These are phyloP conservation scores for Cepaea nemoralis DNA, from an alignment of 1,140 invertebrate species.

Conservation along the genomic window DNA sequence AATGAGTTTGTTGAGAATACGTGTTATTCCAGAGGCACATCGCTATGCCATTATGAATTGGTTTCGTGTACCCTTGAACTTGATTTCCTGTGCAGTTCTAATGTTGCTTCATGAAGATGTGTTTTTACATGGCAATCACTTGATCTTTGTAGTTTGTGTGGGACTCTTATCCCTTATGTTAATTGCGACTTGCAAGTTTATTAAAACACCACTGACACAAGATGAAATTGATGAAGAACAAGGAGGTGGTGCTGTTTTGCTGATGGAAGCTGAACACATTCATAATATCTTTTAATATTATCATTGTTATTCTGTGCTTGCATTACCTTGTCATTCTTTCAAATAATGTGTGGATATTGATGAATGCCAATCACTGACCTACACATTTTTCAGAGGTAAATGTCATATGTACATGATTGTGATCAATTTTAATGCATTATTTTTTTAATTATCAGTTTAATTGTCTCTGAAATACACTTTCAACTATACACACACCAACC, in stretches of 20 bases:
- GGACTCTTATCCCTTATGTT: slow-evolving; percentile 64
- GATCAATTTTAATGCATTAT: no score
- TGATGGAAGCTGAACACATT: slow-evolving; percentile 64
- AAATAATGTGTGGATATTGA: no score
- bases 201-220: slow-evolving; percentile 57
- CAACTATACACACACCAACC: no score
- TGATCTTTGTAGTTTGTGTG: slow-evolving; percentile 73
- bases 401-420: no score
- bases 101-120: slow-evolving; percentile 74
- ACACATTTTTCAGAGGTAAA: no score
- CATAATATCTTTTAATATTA: slow-evolving; percentile 66
- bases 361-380: no score
- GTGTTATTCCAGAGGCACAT: slow-evolving; percentile 76
- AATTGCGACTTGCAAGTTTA: slow-evolving; percentile 58
- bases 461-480: no score
- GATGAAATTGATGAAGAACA: slow-evolving; percentile 59
- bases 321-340: no score
- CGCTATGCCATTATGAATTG: slow-evolving; percentile 70
- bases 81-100: slow-evolving; percentile 69
- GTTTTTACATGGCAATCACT: slow-evolving; percentile 70
- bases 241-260: slow-evolving; percentile 27
- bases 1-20: slow-evolving; percentile 77
- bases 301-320: no score
- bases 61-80: slow-evolving; percentile 71
- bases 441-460: no score